These are phyloP conservation scores for Nannoperca obscura DNA, from an alignment of 2,797 vertebrate genomes.

Conservation along the genomic window DNA sequence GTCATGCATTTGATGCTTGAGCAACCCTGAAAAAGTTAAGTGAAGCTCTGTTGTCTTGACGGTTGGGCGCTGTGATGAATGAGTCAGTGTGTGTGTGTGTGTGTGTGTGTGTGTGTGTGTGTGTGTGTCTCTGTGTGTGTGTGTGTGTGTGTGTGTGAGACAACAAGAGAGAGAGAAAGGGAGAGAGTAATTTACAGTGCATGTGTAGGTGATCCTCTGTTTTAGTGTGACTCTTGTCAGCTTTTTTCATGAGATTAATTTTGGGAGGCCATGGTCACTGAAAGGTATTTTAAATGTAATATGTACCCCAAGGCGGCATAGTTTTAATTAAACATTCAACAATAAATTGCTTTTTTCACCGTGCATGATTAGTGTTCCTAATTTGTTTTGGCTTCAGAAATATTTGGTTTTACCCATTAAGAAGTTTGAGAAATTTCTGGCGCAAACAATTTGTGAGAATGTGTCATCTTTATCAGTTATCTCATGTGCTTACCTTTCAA, in stretches of 20 bases:
- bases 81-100: slow-evolving; percentile 50
- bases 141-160: slow-evolving; percentile 5
- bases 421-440: slow-evolving; percentile 6
- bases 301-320: slow-evolving; percentile 46
- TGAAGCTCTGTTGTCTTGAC: slow-evolving; percentile 76
- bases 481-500: slow-evolving; percentile 18
- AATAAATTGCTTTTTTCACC: slow-evolving; percentile 37
- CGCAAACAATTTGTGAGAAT: slow-evolving; percentile 6
- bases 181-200: slow-evolving; percentile 53
- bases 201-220: slow-evolving; percentile 48
- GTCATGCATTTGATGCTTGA: slow-evolving; percentile 79
- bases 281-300: slow-evolving; percentile 60
- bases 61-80: slow-evolving; percentile 74
- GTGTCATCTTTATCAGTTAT: slow-evolving; percentile 16
- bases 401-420: slow-evolving; percentile 13
- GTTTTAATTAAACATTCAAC: slow-evolving; percentile 66
- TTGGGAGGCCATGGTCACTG: slow-evolving; percentile 58
- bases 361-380: slow-evolving; percentile 42
- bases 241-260: slow-evolving; percentile 64
- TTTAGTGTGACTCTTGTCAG: slow-evolving; percentile 48
- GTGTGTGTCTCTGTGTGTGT: not conserved
- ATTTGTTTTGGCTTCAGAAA: slow-evolving; percentile 42
- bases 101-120: slow-evolving; percentile 12
- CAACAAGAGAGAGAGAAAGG: not conserved
- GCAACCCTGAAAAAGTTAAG: slow-evolving; percentile 78